These are phyloP conservation scores for Maccullochella peelii DNA, from an alignment of 2,113 vertebrate genomes.

Conservation along the genomic window DNA sequence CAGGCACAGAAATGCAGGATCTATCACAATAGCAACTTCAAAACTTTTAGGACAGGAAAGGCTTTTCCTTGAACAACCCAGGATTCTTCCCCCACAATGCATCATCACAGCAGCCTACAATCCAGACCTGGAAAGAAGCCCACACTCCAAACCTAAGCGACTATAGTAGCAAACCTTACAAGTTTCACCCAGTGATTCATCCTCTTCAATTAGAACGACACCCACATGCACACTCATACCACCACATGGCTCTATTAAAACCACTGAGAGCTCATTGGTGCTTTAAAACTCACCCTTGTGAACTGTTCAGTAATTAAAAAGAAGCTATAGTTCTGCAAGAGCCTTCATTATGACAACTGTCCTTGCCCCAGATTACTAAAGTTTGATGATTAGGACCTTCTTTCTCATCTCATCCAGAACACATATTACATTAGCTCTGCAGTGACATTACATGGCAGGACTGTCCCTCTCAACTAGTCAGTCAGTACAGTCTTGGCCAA, in stretches of 20 bases:
- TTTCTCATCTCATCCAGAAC: constrained; percentile 3
- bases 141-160: constrained; percentile 50
- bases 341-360: constrained; percentile 16
- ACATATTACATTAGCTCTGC: neutral
- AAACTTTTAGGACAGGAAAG: neutral
- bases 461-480: neutral
- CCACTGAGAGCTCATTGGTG: constrained; percentile 12
- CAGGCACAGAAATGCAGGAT: constrained; percentile 1
- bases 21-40: neutral
- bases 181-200: constrained; percentile 64
- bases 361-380: neutral
- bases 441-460: neutral
- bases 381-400: neutral
- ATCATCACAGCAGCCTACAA: constrained; percentile 60
- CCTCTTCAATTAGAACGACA: constrained; percentile 52
- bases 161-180: constrained; percentile 61
- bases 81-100: constrained; percentile 45
- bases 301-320: constrained; percentile 16
- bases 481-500: neutral
- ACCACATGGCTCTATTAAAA: constrained; percentile 34
- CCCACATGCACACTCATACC: constrained; percentile 45
- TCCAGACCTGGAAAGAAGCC: constrained; percentile 59
- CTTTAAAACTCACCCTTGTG: neutral
- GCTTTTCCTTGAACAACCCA: constrained; percentile 25
- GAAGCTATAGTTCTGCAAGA: neutral